Evolutionary conservation across 2,113 vertebrate species (phyloP).

Genomic region (Sinosuthora webbiana): DNA sequence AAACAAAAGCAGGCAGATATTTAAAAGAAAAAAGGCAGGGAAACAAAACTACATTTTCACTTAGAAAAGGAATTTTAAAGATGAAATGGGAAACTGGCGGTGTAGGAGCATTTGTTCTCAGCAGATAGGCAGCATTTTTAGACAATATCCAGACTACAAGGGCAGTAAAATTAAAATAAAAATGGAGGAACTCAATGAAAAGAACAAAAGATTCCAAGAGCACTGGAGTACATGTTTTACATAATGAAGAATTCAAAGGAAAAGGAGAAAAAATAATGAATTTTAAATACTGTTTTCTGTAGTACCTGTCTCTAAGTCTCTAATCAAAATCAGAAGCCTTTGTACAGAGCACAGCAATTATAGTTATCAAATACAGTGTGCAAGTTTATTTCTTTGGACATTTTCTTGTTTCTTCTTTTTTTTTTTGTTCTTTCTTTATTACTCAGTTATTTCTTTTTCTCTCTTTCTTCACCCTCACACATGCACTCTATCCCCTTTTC

Average conservation of each 20-base stretch:
- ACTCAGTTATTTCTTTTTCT: not conserved
- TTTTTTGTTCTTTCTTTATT: not conserved
- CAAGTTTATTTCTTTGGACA: not conserved
- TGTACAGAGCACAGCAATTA: not conserved
- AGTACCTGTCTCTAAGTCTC: not conserved
- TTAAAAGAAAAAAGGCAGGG: not conserved
- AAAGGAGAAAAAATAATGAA: not conserved
- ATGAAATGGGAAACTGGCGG: too few species aligned
- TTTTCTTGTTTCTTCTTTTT: not conserved
- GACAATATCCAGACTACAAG: not conserved
- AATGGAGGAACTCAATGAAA: not conserved
- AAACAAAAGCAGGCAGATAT: not conserved
- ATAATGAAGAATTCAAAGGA: constrained; percentile 10
- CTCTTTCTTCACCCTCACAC: not conserved
- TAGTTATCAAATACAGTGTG: not conserved
- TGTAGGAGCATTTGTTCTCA: not conserved
- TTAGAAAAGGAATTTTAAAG: not conserved
- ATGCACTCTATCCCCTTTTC: not conserved
- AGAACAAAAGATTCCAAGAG: constrained; percentile 35
- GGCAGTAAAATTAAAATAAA: constrained; percentile 47
- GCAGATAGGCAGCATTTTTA: not conserved
- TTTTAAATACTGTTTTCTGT: not conserved
- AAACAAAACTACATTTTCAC: not conserved
- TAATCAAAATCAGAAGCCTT: not conserved
- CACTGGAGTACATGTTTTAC: not conserved